Conservation (phyloP, 1,140 invertebrate species). For the Chymomyza costata region DNA sequence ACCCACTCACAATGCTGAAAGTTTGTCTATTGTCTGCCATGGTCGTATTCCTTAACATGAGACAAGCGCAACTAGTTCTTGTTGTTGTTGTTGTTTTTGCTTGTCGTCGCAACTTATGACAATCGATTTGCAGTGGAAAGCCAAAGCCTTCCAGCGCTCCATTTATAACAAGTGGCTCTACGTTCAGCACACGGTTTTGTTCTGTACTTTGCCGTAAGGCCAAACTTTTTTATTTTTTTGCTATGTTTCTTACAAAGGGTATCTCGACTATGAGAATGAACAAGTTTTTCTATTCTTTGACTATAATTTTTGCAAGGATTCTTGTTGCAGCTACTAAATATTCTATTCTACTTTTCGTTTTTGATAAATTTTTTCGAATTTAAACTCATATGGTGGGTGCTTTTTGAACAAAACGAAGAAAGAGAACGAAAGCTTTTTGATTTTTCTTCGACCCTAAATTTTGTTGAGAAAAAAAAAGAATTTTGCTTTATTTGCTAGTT, state of each 20-base stretch:
- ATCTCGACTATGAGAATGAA: no score
- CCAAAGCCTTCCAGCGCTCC: slow-evolving; percentile 58
- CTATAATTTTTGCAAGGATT: no score
- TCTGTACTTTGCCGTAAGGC: slow-evolving; percentile 11
- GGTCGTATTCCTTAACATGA: slow-evolving; percentile 32
- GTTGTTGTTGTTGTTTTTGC: slow-evolving; percentile 8
- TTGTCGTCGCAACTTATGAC: slow-evolving; percentile 50
- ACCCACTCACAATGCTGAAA: slow-evolving; percentile 24
- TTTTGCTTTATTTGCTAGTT: no score
- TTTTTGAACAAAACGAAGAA: no score
- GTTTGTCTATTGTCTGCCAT: slow-evolving; percentile 5
- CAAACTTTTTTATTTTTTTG: slow-evolving; percentile 5
- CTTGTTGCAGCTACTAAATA: slow-evolving; percentile 21
- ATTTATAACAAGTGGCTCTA: slow-evolving; percentile 66
- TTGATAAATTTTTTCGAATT: no score
- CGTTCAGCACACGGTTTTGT: slow-evolving; percentile 28
- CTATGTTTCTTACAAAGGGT: no score
- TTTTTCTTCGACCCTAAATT: no score
- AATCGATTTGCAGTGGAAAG: slow-evolving; percentile 73
- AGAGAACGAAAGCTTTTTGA: no score
- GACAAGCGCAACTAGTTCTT: slow-evolving; percentile 20
- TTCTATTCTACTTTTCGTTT: slow-evolving; percentile 24
- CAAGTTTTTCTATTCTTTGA: no score
- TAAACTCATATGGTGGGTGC: no score
- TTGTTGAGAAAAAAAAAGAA: no score